Evolutionary conservation across 2,888 invertebrate genomes (phyloP), one percentile per base, ranked within the genome.

Genomic region (Philereme transversata): DNA sequence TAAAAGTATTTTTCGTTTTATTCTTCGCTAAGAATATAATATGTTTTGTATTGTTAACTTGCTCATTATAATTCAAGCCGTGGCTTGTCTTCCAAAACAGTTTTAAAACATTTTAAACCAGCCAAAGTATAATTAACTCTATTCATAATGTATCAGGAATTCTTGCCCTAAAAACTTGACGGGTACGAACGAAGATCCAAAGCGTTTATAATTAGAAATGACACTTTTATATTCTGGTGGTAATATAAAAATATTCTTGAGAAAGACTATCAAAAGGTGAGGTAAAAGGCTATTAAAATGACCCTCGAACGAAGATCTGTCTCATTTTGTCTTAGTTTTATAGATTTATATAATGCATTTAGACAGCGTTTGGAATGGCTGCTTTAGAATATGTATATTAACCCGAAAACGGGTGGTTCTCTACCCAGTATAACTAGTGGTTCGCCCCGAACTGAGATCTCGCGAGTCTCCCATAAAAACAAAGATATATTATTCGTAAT

Each of bases 121-220:
- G 45, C 57, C 47, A 52, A 62, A 62, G 49, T 44, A 58, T 58
- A 60, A 63, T 59, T 60, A 67, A 61, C 51, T 51, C 44, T 10
- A 9, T 48, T 48, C 51, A 43, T 46, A 55, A 48, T 45, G 38
- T 40, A 50, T 36, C 11, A 56, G 50, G 36, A 62, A 48, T 65
- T 59, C 61, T 54, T 69, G 68, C 67, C 67, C 70, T 65, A 73
- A 75, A 78, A 78, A 77, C 65, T 68, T 79, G 78, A 82, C 69
- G 76, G 81, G 79, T 83, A 74, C 69, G 69, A 73, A 74, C 74
- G 63, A 66, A 82, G 77, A 82, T 78, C 76, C 78, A 83, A 82
- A 81, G 76, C 82, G 77, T 81, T 79, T 79, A 81, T 84, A 88
- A 90, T 89, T 84, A 83, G 77, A 82, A 84, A 80, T 84, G 88